Percentiles rank a stretch among this genome's conserved stretches.
These are phyloP conservation scores for Stomatorhinus ivindoensis DNA, from an alignment of 2,113 vertebrate genomes.

Conservation along the genomic window DNA sequence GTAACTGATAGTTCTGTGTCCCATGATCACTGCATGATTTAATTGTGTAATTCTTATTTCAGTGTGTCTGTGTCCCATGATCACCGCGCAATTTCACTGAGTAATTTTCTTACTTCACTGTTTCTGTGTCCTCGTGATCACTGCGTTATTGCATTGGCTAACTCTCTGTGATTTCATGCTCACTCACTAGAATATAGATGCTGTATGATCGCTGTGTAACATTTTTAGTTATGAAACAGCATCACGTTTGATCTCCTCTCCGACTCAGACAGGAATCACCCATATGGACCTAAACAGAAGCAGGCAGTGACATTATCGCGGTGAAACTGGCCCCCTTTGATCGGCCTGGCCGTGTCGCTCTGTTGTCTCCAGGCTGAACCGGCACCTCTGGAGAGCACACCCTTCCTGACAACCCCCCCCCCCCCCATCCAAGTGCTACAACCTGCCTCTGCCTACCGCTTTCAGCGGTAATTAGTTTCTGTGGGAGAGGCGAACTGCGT, in stretches of 20 bases:
- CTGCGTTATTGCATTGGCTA: neutral
- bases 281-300: neutral
- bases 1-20: neutral
- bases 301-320: neutral
- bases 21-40: neutral
- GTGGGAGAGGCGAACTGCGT: constrained; percentile 58
- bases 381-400: constrained; percentile 20
- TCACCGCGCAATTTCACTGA: neutral
- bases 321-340: constrained; percentile 25
- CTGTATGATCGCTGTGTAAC: neutral
- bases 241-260: neutral
- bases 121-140: neutral
- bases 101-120: neutral
- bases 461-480: constrained; percentile 73
- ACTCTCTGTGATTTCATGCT: neutral
- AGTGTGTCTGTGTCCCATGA: neutral
- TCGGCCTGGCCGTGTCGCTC: constrained; percentile 15
- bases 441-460: constrained; percentile 43
- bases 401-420: neutral
- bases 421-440: constrained; percentile 3
- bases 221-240: neutral
- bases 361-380: constrained; percentile 34
- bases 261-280: neutral
- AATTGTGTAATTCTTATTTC: neutral
- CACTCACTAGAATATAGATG: neutral